A percentile compares a stretch with the other conserved stretches of the same genome.
Conservation (phyloP, 2,888 invertebrate genomes). For the Amblyjoppa fuscipennis region DNA sequence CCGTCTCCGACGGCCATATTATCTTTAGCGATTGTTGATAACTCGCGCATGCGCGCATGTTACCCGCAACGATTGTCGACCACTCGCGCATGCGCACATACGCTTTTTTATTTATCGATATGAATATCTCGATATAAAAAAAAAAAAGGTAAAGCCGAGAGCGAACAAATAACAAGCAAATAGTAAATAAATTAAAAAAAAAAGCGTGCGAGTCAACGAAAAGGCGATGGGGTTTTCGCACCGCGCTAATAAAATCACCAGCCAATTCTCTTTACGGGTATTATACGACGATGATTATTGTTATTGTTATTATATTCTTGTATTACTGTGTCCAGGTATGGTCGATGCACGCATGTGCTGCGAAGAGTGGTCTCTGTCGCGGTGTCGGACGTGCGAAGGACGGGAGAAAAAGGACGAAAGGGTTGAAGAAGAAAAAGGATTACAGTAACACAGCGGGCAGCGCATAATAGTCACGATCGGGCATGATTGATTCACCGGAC, state of each 20-base stretch:
- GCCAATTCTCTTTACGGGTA: constrained; percentile 71
- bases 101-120: too few relatives aligned
- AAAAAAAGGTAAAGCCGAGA: constrained; percentile 24
- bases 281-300: constrained; percentile 71
- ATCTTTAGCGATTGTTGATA: background rate
- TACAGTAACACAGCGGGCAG: constrained; percentile 33
- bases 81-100: too few relatives aligned
- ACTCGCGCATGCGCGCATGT: too few relatives aligned
- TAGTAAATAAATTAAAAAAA: constrained; percentile 54
- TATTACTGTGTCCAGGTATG: constrained; percentile 11
- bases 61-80: too few relatives aligned
- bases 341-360: constrained; percentile 33
- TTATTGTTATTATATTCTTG: constrained; percentile 71
- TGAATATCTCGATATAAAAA: background rate
- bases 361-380: constrained; percentile 14
- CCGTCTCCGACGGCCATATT: background rate
- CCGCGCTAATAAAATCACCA: constrained; percentile 73
- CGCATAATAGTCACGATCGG: constrained; percentile 74
- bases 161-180: constrained; percentile 53
- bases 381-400: constrained; percentile 10
- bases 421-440: constrained; percentile 34
- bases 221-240: constrained; percentile 60
- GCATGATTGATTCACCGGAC: constrained; percentile 75
- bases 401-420: constrained; percentile 47
- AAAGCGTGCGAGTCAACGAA: constrained; percentile 24